Evolutionary conservation across 1,140 invertebrate species (phyloP).

Genomic region (Penaeus vannamei): DNA sequence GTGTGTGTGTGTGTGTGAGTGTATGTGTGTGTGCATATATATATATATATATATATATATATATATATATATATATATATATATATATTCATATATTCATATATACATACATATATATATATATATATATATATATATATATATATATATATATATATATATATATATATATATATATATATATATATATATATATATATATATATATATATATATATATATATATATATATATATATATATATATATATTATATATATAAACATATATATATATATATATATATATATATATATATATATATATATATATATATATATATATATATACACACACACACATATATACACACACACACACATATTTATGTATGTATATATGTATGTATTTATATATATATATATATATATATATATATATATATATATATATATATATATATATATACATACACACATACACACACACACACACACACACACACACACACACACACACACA

Average conservation of each 20-base stretch:
- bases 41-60: too few relatives aligned
- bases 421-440: too few relatives aligned
- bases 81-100: slow-evolving; percentile 2
- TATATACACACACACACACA: not conserved
- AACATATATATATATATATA: slow-evolving; percentile 2
- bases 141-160: not conserved
- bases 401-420: not conserved
- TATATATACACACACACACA: not conserved
- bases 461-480: too few relatives aligned
- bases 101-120: slow-evolving; percentile 7
- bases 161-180: not conserved
- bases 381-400: slow-evolving; percentile 2
- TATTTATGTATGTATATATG: not conserved
- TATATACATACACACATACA: too few relatives aligned
- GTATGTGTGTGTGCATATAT: too few relatives aligned
- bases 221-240: not conserved
- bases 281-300: slow-evolving; percentile 11
- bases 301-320: not conserved
- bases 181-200: not conserved
- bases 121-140: not conserved
- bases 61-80: too few relatives aligned
- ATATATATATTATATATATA: slow-evolving; percentile 1
- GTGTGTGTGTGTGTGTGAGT: too few relatives aligned
- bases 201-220: not conserved
- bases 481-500: too few relatives aligned